A percentile compares a stretch with the other conserved stretches of the same genome.
Conservation (phyloP, 2,113 vertebrate genomes). For the Tonatia bakeri region DNA sequence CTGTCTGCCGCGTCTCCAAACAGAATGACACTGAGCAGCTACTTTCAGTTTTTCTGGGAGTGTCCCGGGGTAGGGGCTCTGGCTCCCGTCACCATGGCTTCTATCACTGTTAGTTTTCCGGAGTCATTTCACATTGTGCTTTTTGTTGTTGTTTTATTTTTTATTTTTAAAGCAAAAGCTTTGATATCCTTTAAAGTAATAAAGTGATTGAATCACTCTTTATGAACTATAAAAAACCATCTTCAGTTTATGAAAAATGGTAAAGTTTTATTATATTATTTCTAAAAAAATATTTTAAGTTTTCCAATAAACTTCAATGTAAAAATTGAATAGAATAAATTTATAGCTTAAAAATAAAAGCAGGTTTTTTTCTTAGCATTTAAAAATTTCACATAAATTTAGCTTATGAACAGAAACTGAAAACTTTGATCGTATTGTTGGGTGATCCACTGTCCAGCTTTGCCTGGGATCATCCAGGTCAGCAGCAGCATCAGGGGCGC, state of each 20-base stretch:
- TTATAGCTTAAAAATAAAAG: background rate
- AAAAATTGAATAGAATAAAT: background rate
- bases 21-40: background rate
- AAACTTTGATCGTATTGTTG: background rate
- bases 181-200: background rate
- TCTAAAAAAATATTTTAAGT: background rate
- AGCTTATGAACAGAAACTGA: background rate
- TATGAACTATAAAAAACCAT: background rate
- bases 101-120: background rate
- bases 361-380: background rate
- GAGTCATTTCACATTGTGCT: background rate
- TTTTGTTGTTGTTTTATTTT: background rate
- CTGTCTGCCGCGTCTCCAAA: background rate
- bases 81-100: background rate
- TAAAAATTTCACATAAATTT: background rate
- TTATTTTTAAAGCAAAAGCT: background rate
- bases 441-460: background rate
- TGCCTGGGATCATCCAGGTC: background rate
- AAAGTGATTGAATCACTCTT: background rate
- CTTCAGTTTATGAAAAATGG: background rate
- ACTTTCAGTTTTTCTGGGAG: background rate
- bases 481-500: background rate
- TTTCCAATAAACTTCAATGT: background rate
- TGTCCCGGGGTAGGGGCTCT: no score
- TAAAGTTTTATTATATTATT: background rate